phyloP scores from a whole-genome alignment of 2,888 invertebrate species.

The Neria commutata region DNA sequence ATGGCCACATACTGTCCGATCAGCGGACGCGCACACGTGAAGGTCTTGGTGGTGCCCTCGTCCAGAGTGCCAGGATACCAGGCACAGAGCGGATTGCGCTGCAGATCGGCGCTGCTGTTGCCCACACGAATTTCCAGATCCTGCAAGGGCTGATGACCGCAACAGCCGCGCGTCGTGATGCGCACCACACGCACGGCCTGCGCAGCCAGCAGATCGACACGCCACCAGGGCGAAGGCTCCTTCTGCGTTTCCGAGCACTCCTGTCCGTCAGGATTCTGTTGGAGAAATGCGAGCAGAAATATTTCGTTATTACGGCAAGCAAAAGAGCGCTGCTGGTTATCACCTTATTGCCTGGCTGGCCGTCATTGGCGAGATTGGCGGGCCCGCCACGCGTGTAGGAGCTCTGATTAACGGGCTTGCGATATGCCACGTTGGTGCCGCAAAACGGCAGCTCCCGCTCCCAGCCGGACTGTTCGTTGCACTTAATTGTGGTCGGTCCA shows the following conservation, averaged over 20 bases:
- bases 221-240: conserved; percentile 93
- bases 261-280: conserved; percentile 82
- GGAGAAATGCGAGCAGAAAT: too few species aligned
- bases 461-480: conserved; percentile 77
- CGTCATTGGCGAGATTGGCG: conserved; percentile 86
- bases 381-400: conserved; percentile 85
- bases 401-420: conserved; percentile 90
- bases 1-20: conserved; percentile 87
- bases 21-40: conserved; percentile 83
- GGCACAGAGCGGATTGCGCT: conserved; percentile 88
- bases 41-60: conserved; percentile 90
- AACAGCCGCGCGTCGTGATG: conserved; percentile 73
- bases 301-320: too few species aligned
- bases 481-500: conserved; percentile 74
- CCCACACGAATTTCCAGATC: conserved; percentile 91
- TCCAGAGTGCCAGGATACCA: conserved; percentile 94
- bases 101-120: conserved; percentile 84
- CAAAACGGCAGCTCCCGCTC: conserved; percentile 83
- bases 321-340: not conserved
- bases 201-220: conserved; percentile 82
- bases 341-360: conserved; percentile 72
- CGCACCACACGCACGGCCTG: conserved; percentile 85
- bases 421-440: conserved; percentile 85
- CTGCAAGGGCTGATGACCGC: conserved; percentile 85
- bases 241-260: conserved; percentile 88